Evolutionary conservation across 2,888 invertebrate genomes (phyloP), one percentile per base, ranked within the genome.

Genomic region (Liodrosophila aerea): DNA sequence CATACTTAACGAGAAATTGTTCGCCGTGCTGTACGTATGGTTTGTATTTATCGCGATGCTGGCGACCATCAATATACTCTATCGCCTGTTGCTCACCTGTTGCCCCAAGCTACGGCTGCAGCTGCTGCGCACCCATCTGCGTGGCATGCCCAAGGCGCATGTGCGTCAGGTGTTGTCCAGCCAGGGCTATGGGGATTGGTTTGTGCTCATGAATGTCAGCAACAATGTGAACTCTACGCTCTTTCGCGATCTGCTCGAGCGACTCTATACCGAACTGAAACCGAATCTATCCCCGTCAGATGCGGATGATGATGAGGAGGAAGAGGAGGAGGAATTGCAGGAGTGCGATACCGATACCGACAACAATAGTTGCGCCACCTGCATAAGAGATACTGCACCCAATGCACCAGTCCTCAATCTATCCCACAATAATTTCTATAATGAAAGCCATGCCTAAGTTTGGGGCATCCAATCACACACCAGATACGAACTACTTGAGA

Each of bases 1-100:
- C 84, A 93, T 95, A 66, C 92, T 95, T 36, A 95, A 95, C 80
- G 95, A 95, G 86, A 95, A 95, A 87, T 92, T 95, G 65, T 95
- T 94, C 73, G 91, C 93, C 1, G 91, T 95, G 40, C 89, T 95
- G 0, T 95, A 94, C 93, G 92, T 94, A 85, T 95, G 96, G 94
- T 91, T 95, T 15, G 90, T 93, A 11, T 90, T 93, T 50, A 90
- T 96, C 16, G 90, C 93, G 1, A 87, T 93, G 27, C 76, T 94
- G 18, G 93, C 94, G 0, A 90, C 91, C 2, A 71, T 94, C 15
- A 92, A 94, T 15, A 88, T 96, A 7, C 72, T 94, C 0, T 95
- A 94, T 87, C 92, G 95, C 50, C 63, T 92, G 0, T 58, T 92
- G 27, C 91, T 93, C 5, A 89, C 94, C 43, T 92, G 94, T 30